These are phyloP conservation scores for Xiphophorus maculatus DNA, from an alignment of 2,113 vertebrate species.

Conservation along the genomic window DNA sequence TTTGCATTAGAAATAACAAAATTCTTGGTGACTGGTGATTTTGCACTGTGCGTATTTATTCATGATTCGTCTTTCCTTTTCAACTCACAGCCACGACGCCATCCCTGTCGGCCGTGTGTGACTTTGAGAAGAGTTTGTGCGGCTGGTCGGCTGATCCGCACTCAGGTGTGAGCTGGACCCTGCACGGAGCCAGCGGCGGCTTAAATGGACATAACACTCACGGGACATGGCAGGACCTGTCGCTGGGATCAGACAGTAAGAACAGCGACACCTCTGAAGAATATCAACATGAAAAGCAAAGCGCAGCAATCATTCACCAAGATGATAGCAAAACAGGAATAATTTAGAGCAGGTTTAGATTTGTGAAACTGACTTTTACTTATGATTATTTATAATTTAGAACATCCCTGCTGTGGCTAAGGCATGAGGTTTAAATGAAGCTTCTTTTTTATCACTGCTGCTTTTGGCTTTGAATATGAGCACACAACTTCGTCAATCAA, in stretches of 20 bases:
- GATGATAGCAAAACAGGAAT: neutral
- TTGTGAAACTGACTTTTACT: neutral
- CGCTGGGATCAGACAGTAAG: conserved; percentile 77
- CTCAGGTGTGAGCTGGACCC: conserved; percentile 86
- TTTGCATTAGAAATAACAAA: too few species aligned
- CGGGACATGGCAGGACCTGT: conserved; percentile 78
- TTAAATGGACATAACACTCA: conserved; percentile 71
- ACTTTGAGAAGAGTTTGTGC: conserved; percentile 90
- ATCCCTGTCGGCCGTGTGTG: conserved; percentile 88
- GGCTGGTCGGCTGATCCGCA: conserved; percentile 91
- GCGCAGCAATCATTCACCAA: neutral
- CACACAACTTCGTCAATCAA: neutral
- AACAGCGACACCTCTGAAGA: neutral
- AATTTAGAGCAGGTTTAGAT: neutral
- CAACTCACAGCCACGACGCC: conserved; percentile 70
- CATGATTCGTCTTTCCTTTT: conserved; percentile 22
- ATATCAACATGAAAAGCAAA: neutral
- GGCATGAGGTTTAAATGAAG: neutral
- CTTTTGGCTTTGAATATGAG: neutral
- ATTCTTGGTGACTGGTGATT: too few species aligned
- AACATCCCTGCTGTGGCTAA: neutral
- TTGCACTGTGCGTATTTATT: neutral
- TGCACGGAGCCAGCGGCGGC: conserved; percentile 77
- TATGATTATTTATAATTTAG: neutral
- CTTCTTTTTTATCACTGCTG: neutral